Base-by-base conservation (phyloP, 2,113 vertebrate genomes). In the Halichoerus grypus region DNA sequence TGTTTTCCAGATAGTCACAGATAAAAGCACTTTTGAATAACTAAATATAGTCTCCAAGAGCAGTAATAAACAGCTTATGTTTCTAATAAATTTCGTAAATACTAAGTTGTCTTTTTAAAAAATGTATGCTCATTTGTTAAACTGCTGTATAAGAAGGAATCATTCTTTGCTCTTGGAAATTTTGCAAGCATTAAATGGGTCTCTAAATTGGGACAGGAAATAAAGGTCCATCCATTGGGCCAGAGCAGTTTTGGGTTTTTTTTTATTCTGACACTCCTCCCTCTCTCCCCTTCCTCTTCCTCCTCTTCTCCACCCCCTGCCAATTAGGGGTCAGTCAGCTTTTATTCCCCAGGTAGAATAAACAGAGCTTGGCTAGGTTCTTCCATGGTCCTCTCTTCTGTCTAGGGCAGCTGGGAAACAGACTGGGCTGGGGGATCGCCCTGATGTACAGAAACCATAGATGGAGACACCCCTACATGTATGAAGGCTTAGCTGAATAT, bases 11-110 rank as follows among this genome's bases (percentile, higher is more conserved):
- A 61, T 5, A 93, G 24, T 36, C 31, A 91, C 2, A 76, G 77
- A 95, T 79, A 89, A 79, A 85, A 91, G n/a, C 91, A 82, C 91
- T 96, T 95, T 36, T 69, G 24, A 55, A 55, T 85, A 92, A 89
- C 36, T 72, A 97, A 96, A 88, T 77, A 94, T 0, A 51, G 69
- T 33, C 46, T 36, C 71, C 39, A 84, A 85, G 63, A 88, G 76
- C 22, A 92, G 71, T 67, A 83, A 94, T 53, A 63, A 94, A 79
- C n/a, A 97, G 46, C 67, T 67, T 92, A 77, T 89, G 49, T 91
- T 93, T 46, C 90, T 80, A 93, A 83, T 74, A 80, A 80, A 94
- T 83, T 90, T 39, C 28, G 55, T 55, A 85, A 95, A 94, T 88
- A 82, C 36, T 89, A 82, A 74, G 39, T 49, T 86, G 28, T 18